Base-by-base conservation (phyloP, 2,113 vertebrate species). In the Trachemys scripta region DNA sequence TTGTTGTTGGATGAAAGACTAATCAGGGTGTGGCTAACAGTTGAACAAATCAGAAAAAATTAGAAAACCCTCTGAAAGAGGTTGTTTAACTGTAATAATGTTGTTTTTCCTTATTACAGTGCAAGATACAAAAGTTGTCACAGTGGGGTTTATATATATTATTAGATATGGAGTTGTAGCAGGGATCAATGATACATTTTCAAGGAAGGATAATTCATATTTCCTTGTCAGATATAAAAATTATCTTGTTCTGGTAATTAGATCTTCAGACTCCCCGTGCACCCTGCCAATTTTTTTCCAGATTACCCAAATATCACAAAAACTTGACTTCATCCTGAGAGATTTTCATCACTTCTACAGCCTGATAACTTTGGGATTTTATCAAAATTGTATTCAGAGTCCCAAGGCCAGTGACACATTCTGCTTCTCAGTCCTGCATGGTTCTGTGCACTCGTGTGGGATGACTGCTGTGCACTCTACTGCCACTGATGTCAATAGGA, bases 151-250 rank as follows among this genome's bases (percentile, higher is more conserved):
- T 65, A 14, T 72, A 51, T 12, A 1, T 0, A 8, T 42, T 12
- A 62, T 38, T 22, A 38, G 5, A 45, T 13, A 51, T 8, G 17
- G 57, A 78, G 53, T 49, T 0, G 0, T 35, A 25, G 27, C n/a
- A 12, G 79, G 78, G 54, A 8, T 20, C 51, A 54, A 47, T 0
- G 1, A 75, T 31, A 2, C 0, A 25, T 6, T 35, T 49, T 80
- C 29, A 17, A 91, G 75, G 5, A 72, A 87, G 3, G 1, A 2
- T 8, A 7, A 83, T 92, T 95, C 51, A 22, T 51, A 86, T 54
- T 47, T n/a, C 45, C 51, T 84, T 78, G 9, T 25, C 2, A 1
- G 35, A 38, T 82, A 1, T 51, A 65, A 31, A 5, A 31, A 35
- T 25, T 62, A 22, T 51, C 4, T 8, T 25, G 13, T 69, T 35